Evolutionary conservation across 2,113 vertebrate genomes (phyloP).

Genomic region (Erinaceus europaeus): DNA sequence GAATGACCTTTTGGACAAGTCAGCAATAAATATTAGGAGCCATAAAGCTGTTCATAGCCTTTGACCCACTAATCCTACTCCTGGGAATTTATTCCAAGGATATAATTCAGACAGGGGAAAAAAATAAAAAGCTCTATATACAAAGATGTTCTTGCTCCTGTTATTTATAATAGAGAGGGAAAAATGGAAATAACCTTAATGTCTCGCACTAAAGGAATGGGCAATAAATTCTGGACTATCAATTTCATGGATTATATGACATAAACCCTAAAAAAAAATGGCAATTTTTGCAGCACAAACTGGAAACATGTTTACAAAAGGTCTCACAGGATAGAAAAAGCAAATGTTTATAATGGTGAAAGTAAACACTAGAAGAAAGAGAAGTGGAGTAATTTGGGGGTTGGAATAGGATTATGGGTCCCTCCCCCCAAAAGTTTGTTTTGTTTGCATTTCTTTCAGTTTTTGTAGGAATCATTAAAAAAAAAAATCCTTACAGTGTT

Average conservation of each 20-base stretch:
- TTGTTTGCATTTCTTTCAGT: not conserved
- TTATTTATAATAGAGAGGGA: conserved; percentile 71
- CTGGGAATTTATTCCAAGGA: conserved; percentile 70
- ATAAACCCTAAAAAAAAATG: conserved; percentile 43
- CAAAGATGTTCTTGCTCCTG: conserved; percentile 64
- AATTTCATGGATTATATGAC: conserved; percentile 37
- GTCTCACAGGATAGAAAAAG: not conserved
- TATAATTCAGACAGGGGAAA: conserved; percentile 62
- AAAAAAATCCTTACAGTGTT: not conserved
- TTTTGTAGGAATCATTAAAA: not conserved
- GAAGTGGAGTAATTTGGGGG: not conserved
- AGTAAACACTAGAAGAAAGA: not conserved
- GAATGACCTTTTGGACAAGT: conserved; percentile 62
- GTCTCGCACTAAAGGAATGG: conserved; percentile 43
- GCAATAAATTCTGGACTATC: conserved; percentile 57
- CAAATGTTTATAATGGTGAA: not conserved
- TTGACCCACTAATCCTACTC: conserved; percentile 73
- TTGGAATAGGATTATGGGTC: not conserved
- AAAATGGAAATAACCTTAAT: conserved; percentile 74
- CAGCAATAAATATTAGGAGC: conserved; percentile 71
- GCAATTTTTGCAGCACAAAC: not conserved
- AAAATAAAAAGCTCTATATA: conserved; percentile 57
- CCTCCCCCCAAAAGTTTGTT: not conserved
- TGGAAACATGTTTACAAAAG: conserved; percentile 37
- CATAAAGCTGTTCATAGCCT: conserved; percentile 72